A percentile compares a stretch with the other conserved stretches of the same genome.
Evolutionary conservation across 1,140 invertebrate species (phyloP).

Genomic region (Meloidogyne chitwoodi): DNA sequence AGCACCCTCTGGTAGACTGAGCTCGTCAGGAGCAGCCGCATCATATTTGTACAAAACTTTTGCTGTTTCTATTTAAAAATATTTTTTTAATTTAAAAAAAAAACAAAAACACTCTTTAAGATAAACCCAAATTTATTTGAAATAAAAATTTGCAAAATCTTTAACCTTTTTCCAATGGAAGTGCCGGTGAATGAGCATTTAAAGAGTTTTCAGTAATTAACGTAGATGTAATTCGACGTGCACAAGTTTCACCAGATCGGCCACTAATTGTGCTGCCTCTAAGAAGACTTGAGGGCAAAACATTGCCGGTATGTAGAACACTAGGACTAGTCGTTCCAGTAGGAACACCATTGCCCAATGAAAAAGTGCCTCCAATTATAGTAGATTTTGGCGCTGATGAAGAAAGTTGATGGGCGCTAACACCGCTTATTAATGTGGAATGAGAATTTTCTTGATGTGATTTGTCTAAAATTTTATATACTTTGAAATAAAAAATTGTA

Average conservation of each 20-base stretch:
- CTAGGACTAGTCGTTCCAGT: not conserved
- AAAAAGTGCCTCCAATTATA: not conserved
- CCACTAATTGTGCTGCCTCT: not conserved
- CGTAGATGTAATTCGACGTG: not conserved
- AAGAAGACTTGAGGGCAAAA: constrained; percentile 3
- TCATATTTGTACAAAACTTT: constrained; percentile 61
- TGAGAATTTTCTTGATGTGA: not conserved
- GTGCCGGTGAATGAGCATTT: not conserved
- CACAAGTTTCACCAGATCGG: not conserved
- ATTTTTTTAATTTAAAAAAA: no score
- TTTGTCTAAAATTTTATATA: not conserved
- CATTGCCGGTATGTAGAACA: not conserved
- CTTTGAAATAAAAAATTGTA: not conserved
- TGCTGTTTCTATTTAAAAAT: constrained; percentile 41
- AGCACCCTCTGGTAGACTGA: constrained; percentile 60
- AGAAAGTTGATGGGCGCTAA: not conserved
- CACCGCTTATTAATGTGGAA: not conserved
- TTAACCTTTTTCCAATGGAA: not conserved
- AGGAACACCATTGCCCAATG: not conserved
- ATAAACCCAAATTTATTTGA: not conserved
- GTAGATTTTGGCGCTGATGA: not conserved
- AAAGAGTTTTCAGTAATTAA: not conserved
- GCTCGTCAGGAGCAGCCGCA: constrained; percentile 62
- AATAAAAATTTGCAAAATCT: not conserved
- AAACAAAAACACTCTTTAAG: not conserved